Conservation (phyloP, 2,113 vertebrate genomes). For the Gymnocephalus cernua region DNA sequence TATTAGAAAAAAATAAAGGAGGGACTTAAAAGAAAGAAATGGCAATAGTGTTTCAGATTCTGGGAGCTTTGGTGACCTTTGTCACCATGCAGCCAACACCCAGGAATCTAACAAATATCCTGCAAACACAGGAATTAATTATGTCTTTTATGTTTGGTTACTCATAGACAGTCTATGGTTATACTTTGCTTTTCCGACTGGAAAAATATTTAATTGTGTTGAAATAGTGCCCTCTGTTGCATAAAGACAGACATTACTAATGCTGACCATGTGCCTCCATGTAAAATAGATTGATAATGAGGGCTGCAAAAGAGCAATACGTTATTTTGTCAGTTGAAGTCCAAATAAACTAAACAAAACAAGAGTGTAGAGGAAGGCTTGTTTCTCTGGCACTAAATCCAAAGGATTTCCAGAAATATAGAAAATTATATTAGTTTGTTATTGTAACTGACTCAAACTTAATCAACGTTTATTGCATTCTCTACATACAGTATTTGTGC, state of each 20-base stretch:
- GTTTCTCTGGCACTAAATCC: neutral
- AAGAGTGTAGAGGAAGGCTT: neutral
- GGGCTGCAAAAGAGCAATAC: neutral
- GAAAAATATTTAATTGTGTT: neutral
- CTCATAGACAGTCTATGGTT: no score
- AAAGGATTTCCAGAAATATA: neutral
- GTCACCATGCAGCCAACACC: neutral
- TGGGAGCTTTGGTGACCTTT: neutral
- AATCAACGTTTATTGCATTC: neutral
- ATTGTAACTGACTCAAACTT: neutral
- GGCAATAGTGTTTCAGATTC: neutral
- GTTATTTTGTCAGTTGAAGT: neutral
- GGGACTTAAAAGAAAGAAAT: neutral
- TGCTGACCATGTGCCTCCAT: neutral
- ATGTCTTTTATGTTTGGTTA: neutral
- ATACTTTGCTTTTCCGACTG: neutral
- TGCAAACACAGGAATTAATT: neutral
- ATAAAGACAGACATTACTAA: constrained; percentile 16
- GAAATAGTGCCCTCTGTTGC: constrained; percentile 50
- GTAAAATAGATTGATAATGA: neutral
- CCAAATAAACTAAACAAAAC: neutral
- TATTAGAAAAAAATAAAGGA: neutral
- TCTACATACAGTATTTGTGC: neutral
- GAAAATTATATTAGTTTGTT: neutral
- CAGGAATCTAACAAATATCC: neutral